Conservation (phyloP, 2,888 invertebrate genomes). For the Tenthredo amoena region DNA sequence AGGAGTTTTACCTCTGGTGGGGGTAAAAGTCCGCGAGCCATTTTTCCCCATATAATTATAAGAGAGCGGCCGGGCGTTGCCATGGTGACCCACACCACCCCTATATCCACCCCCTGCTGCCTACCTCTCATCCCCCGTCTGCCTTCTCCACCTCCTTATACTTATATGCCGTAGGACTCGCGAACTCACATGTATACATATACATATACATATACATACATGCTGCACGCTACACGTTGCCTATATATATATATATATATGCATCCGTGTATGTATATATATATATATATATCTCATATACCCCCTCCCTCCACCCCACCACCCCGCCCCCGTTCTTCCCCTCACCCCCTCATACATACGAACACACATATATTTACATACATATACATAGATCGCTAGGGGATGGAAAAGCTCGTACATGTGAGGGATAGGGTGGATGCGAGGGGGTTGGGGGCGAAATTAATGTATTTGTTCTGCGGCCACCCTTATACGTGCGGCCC, state of each 20-base stretch:
- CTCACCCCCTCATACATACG: neutral
- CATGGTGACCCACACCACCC: constrained; percentile 75
- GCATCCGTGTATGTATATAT: neutral
- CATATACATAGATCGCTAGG: constrained; percentile 18
- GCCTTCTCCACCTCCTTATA: constrained; percentile 73
- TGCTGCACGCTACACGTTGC: constrained; percentile 13
- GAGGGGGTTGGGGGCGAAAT: constrained; percentile 69
- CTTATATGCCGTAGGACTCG: constrained; percentile 74
- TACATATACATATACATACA: constrained; percentile 15
- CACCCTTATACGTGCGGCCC: constrained; percentile 70
- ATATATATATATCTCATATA: neutral
- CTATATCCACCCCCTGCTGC: constrained; percentile 51
- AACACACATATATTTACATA: neutral
- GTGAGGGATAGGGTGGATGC: constrained; percentile 13
- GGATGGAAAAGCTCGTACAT: constrained; percentile 21
- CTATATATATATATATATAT: neutral
- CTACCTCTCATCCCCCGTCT: constrained; percentile 61
- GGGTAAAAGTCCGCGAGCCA: constrained; percentile 77
- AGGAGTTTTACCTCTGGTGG: constrained; percentile 36
- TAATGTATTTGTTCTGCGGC: constrained; percentile 77
- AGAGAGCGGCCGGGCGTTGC: constrained; percentile 76
- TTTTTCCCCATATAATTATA: constrained; percentile 78
- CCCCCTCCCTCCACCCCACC: too few relatives aligned
- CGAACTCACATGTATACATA: constrained; percentile 61
- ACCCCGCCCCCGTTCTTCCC: neutral